These are phyloP conservation scores for Eristalis intricaria DNA, from an alignment of 2,888 invertebrate genomes.

Conservation along the genomic window DNA sequence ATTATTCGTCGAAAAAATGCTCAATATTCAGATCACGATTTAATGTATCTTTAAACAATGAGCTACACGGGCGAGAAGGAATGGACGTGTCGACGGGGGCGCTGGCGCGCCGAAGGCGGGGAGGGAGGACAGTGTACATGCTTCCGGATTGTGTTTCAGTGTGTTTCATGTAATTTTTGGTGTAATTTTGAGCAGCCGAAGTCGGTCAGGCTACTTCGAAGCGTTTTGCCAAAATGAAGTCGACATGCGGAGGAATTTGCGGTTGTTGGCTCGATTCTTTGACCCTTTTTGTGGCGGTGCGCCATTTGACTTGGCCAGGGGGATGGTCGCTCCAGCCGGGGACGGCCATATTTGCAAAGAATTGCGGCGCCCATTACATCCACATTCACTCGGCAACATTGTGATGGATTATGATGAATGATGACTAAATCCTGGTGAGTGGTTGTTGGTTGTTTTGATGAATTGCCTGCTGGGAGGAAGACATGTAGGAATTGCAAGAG, in stretches of 20 bases:
- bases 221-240: constrained; percentile 20
- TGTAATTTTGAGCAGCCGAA: neutral
- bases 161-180: constrained; percentile 65
- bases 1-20: constrained; percentile 66
- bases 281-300: constrained; percentile 15
- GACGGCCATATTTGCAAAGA: neutral
- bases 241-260: constrained; percentile 35
- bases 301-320: neutral
- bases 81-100: neutral
- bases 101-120: neutral
- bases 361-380: neutral
- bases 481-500: neutral
- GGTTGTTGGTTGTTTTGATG: neutral
- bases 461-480: neutral
- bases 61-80: constrained; percentile 20
- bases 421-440: neutral
- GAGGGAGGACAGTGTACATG: constrained; percentile 34
- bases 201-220: neutral
- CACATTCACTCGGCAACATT: neutral
- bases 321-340: neutral
- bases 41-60: constrained; percentile 71
- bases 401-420: constrained; percentile 10
- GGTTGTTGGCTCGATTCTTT: constrained; percentile 23
- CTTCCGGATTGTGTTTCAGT: constrained; percentile 63
- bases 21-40: constrained; percentile 72